Base-by-base conservation (phyloP, 1,140 invertebrate genomes). In the Micrasema longulum region DNA sequence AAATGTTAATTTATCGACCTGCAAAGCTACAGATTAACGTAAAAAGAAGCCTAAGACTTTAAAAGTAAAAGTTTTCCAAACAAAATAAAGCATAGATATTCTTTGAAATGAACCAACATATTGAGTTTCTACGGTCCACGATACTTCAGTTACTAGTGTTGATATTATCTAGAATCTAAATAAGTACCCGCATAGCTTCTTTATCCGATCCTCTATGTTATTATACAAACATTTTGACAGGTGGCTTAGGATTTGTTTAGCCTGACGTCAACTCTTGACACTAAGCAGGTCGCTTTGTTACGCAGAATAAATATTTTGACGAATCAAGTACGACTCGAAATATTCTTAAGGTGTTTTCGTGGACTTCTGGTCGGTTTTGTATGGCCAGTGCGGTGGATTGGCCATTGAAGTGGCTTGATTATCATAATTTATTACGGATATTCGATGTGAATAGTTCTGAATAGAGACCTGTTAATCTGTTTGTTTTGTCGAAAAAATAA, bases 141-240 rank as follows among this genome's bases (percentile, higher is more conserved):
- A n/a, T n/a, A n/a, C n/a, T n/a, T n/a, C n/a, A n/a, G n/a, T n/a
- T n/a, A 31, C 3, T 31, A 18, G 62, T 57, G 50, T 68, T 45
- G 50, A 68, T 55, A 31, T 36, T 43, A 68, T 68, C 50, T 31
- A 16, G 2, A 35, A 26, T 14, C 62, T 43, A 55, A 16, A 14
- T 55, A 41, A 68, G 41, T 68, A 41, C 50, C 50, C 14, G 7
- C 48, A 11, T 57, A 16, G 9, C 43, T 50, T 23, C 53, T 41
- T 36, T 68, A 68, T 68, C 65, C 20, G 65, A 68, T 68, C 65
- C n/a, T 31, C 22, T 20, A 55, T 48, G 41, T 68, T 68, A 64
- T 64, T 64, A 55, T 43, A 68, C 50, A 68, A 68, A 68, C 50
- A 68, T 55, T 68, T 68, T 68, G 65, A 68, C 65, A 55, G 65